A percentile compares a stretch with the other conserved stretches of the same genome.
Evolutionary conservation across 2,888 invertebrate species (phyloP).

Genomic region (Epsilonema sp.): DNA sequence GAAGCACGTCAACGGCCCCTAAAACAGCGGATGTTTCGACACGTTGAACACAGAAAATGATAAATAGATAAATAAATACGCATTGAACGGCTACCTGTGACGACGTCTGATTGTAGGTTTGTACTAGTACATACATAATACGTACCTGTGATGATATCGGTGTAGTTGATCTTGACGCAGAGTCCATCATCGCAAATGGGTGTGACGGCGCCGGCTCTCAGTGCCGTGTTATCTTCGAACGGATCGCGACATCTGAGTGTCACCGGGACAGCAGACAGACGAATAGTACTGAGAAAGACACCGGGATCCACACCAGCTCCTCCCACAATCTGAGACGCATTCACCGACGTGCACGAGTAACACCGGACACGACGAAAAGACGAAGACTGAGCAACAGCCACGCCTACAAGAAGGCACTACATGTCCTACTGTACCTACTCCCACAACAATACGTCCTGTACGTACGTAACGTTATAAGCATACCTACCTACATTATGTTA

Average conservation of each 20-base stretch:
- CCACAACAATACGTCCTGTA: too few species aligned
- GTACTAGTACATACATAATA: neutral
- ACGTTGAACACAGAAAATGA: too few species aligned
- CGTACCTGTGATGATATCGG: slow-evolving; percentile 6
- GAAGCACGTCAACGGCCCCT: slow-evolving; percentile 9
- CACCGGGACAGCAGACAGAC: neutral
- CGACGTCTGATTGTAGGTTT: too few species aligned
- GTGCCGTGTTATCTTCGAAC: neutral
- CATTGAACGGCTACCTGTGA: too few species aligned
- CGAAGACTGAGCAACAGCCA: too few species aligned
- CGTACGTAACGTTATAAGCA: too few species aligned
- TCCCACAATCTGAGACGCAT: slow-evolving; percentile 7
- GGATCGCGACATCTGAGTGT: neutral
- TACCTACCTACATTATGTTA: too few species aligned
- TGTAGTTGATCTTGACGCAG: slow-evolving; percentile 10
- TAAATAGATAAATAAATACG: too few species aligned
- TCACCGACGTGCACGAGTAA: slow-evolving; percentile 5
- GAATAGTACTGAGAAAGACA: slow-evolving; percentile 5
- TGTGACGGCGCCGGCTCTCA: neutral
- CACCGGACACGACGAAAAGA: neutral
- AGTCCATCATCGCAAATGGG: slow-evolving; percentile 9
- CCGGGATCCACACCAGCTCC: slow-evolving; percentile 9
- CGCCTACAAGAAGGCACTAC: too few species aligned
- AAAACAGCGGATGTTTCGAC: neutral
- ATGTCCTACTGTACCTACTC: too few species aligned